Percentiles rank a stretch among this genome's conserved stretches.
Evolutionary conservation across 2,113 vertebrate species (phyloP).

Genomic region (Phrynosoma blainvillii): DNA sequence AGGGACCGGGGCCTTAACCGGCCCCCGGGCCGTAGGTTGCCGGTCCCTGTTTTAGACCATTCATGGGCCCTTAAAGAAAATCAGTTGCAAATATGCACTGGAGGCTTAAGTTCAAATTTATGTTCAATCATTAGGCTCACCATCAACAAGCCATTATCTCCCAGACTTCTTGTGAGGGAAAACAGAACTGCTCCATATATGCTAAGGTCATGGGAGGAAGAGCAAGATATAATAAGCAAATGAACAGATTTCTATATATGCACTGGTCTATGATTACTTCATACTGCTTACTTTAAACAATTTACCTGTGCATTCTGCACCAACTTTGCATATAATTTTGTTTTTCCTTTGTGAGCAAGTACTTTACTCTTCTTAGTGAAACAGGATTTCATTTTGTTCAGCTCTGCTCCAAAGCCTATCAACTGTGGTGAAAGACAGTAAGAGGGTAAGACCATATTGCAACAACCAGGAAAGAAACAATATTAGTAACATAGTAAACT

Average conservation of each 20-base stretch:
- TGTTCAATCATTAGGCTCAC: neutral
- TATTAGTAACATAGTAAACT: neutral
- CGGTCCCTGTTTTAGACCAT: too few relatives aligned
- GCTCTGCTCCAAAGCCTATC: conserved; percentile 75
- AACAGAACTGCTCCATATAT: neutral
- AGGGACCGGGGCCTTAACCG: too few relatives aligned
- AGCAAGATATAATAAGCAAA: neutral
- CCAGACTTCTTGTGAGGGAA: neutral
- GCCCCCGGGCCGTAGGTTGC: too few relatives aligned
- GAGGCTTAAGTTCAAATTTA: neutral
- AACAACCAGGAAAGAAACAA: neutral
- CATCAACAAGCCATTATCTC: neutral
- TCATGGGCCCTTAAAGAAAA: neutral
- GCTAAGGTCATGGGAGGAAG: neutral
- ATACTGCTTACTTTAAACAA: neutral
- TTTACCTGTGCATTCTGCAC: conserved; percentile 77
- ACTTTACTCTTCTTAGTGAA: conserved; percentile 81
- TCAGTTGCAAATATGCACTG: neutral
- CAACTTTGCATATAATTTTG: conserved; percentile 73
- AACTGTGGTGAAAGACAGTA: conserved; percentile 62
- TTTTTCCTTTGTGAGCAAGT: conserved; percentile 78
- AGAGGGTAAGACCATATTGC: neutral
- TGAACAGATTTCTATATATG: neutral
- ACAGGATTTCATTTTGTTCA: conserved; percentile 81
- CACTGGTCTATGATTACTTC: neutral